Percentiles rank a stretch among this genome's conserved stretches.
Evolutionary conservation across 2,888 invertebrate genomes (phyloP).

Genomic region (Clunio marinus): DNA sequence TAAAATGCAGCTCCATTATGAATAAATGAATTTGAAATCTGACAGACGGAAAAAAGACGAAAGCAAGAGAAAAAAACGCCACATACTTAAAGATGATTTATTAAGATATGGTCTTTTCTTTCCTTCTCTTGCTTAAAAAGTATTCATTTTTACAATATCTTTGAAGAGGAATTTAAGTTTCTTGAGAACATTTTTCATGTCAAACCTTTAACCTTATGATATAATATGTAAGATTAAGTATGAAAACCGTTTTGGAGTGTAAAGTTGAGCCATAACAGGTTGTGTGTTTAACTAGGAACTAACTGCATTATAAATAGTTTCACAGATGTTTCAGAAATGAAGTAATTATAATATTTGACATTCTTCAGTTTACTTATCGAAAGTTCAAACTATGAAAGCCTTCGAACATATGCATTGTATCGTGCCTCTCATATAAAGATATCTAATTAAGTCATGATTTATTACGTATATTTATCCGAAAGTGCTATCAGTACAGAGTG

Average conservation of each 20-base stretch:
- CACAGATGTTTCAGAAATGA: too few relatives aligned
- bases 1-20: background rate
- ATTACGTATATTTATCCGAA: too few relatives aligned
- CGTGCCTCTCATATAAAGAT: background rate
- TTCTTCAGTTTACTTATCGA: too few relatives aligned
- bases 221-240: background rate
- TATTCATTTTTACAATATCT: background rate
- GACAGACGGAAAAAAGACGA: background rate
- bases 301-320: too few relatives aligned
- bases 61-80: background rate
- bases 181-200: background rate
- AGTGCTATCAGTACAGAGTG: conserved; percentile 10
- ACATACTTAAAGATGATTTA: conserved; percentile 10
- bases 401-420: background rate
- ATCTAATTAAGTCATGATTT: background rate
- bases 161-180: background rate
- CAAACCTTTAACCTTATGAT: background rate
- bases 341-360: too few relatives aligned
- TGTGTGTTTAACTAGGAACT: background rate
- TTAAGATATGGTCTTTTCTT: background rate
- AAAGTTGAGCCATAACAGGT: background rate
- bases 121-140: background rate
- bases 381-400: too few relatives aligned
- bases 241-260: background rate
- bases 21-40: background rate